A percentile compares a stretch with the other conserved stretches of the same genome.
Conservation (phyloP, 2,888 invertebrate species). For the Gastracanthus pulcherrimus region DNA sequence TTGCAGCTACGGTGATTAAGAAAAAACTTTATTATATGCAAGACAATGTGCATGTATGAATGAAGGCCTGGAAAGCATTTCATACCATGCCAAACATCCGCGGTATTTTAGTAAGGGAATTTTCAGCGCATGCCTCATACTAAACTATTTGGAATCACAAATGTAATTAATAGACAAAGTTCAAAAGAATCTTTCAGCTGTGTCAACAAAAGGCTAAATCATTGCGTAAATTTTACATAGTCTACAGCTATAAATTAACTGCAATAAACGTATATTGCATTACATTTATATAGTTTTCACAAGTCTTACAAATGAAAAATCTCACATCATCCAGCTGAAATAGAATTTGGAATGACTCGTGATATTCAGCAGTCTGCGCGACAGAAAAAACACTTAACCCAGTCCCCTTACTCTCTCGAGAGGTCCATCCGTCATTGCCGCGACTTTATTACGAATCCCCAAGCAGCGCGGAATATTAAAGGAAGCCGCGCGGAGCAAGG, state of each 20-base stretch:
- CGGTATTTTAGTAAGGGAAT: conserved; percentile 68
- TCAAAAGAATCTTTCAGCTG: conserved; percentile 33
- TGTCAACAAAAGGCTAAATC: neutral
- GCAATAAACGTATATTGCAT: neutral
- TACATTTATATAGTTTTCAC: too few species aligned
- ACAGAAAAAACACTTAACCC: too few species aligned
- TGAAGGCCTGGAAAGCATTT: conserved; percentile 61
- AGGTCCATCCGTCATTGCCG: neutral
- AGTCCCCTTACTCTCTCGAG: too few species aligned
- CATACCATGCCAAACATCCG: conserved; percentile 68
- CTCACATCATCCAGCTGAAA: too few species aligned
- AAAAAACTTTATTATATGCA: too few species aligned
- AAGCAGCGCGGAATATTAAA: neutral
- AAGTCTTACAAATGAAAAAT: too few species aligned
- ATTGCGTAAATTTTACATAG: too few species aligned
- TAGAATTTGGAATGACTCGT: too few species aligned
- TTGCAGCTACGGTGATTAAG: too few species aligned
- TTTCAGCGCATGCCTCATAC: conserved; percentile 55
- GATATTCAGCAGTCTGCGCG: too few species aligned
- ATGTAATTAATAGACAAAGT: conserved; percentile 47
- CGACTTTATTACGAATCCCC: neutral
- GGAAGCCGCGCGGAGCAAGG: neutral
- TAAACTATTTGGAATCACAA: conserved; percentile 29
- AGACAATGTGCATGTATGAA: too few species aligned
- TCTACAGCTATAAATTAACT: neutral